A percentile compares a stretch with the other conserved stretches of the same genome.
Evolutionary conservation across 2,888 invertebrate species (phyloP).

Genomic region (Microdon myrmicae): DNA sequence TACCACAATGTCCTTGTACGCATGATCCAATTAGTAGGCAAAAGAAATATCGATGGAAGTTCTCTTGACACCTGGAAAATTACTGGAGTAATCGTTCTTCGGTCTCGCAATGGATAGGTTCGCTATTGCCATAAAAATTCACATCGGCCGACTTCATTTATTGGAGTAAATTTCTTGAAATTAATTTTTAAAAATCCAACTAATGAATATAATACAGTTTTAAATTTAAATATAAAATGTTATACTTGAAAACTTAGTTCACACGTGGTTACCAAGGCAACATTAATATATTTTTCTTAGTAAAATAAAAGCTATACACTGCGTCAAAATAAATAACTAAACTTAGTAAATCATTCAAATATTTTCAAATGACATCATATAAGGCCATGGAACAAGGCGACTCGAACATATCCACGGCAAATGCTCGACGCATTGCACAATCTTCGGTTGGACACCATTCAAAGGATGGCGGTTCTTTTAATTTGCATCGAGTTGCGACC

Average conservation of each 20-base stretch:
- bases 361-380: constrained; percentile 36
- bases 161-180: no score
- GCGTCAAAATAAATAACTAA: no score
- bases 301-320: no score
- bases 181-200: no score
- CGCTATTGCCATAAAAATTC: constrained; percentile 16
- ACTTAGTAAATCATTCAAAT: no score
- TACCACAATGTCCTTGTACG: constrained; percentile 15
- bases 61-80: constrained; percentile 40
- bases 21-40: constrained; percentile 28
- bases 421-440: constrained; percentile 29
- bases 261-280: no score
- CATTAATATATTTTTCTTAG: no score
- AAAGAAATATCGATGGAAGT: constrained; percentile 20
- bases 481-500: no score
- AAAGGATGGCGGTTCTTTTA: constrained; percentile 18
- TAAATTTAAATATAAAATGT: no score
- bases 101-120: constrained; percentile 41
- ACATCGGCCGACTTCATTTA: constrained; percentile 17
- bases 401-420: constrained; percentile 26
- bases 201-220: no score
- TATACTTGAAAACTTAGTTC: no score
- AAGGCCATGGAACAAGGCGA: constrained; percentile 25
- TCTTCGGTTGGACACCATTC: constrained; percentile 32
- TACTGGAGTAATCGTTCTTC: constrained; percentile 33